Evolutionary conservation across 2,113 vertebrate species (phyloP), one percentile per base, ranked within the genome.

Genomic region (Acanthisitta chloris): DNA sequence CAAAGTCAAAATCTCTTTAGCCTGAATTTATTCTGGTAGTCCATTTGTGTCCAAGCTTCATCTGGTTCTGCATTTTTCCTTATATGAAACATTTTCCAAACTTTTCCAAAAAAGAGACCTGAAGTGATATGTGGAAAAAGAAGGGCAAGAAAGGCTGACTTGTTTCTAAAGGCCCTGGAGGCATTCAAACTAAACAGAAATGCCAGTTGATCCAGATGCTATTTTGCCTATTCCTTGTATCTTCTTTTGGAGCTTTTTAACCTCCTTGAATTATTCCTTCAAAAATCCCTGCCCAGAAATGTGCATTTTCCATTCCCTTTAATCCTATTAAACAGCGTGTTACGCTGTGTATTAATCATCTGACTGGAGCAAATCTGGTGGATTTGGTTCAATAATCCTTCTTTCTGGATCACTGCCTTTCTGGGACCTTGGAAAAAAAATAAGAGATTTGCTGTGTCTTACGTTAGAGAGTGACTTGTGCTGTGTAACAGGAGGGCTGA

Each of bases 301-400:
- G 88, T 62, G 91, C 58, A 33, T 94, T 92, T 92, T 94, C 28
- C 42, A 6, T 93, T 84, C 88, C 55, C 49, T 86, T 84, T 96
- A 97, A 97, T 96, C 94, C 88, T 86, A 51, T 94, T 85, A 95
- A 94, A 38, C 77, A 67, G 72, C 2, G 5, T 74, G 64, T 92
- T 95, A 94, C 80, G 14, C 81, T 82, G 58, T n/a, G 88, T 84
- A 92, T 97, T 95, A 94, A 95, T 97, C 92, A 96, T 97, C 96
- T 96, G 97, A 96, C 94, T 97, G 94, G 76, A 93, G 94, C 72
- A 95, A 91, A 92, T 90, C 95, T 92, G 87, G 89, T 92, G 91
- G 93, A 89, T 96, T 96, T 88, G 72, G 76, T 90, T 92, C 81
- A 79, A 67, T 95, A 95, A 96, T 97, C 94, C 87, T 84, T 38